A percentile compares a stretch with the other conserved stretches of the same genome.
phyloP scores from a whole-genome alignment of 2,797 vertebrate species.

The Microtus agrestis region DNA sequence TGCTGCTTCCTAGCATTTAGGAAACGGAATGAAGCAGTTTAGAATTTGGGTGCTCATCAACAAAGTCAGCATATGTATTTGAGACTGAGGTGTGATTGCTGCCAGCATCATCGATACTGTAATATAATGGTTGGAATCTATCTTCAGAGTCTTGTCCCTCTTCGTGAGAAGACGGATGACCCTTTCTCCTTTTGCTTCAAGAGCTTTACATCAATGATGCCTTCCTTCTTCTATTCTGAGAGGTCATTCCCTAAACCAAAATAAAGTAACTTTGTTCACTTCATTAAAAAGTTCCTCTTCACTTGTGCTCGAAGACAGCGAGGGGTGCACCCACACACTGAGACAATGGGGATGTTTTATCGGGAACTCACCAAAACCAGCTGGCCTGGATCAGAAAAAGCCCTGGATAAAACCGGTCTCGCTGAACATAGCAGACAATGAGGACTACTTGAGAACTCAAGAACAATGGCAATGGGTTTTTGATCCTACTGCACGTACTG shows the following conservation, averaged over 20 bases:
- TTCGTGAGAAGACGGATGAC: conserved; percentile 97
- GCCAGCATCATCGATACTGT: conserved; percentile 94
- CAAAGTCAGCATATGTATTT: conserved; percentile 98
- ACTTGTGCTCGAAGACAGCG: too few species aligned
- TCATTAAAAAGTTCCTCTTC: conserved; percentile 98
- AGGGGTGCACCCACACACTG: too few species aligned
- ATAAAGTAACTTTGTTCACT: conserved; percentile 96
- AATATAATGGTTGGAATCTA: conserved; percentile 87
- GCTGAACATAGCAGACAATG: too few species aligned
- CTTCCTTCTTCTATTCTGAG: conserved; percentile 97
- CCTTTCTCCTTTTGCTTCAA: conserved; percentile 97
- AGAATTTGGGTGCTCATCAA: conserved; percentile 96
- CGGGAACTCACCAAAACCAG: too few species aligned
- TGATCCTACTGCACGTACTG: too few species aligned
- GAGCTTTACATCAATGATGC: conserved; percentile 97
- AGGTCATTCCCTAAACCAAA: conserved; percentile 98
- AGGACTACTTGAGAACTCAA: too few species aligned
- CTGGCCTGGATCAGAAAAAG: too few species aligned
- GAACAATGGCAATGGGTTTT: too few species aligned
- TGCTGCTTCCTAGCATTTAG: conserved; percentile 98
- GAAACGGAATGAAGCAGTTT: conserved; percentile 96
- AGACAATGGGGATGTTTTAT: too few species aligned
- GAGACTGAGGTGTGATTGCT: conserved; percentile 98
- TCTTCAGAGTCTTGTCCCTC: conserved; percentile 92
- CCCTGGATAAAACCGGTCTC: too few species aligned